Percentiles rank a stretch among this genome's conserved stretches.
These are phyloP conservation scores for Hecatera dysodea DNA, from an alignment of 2,888 invertebrate species.

Conservation along the genomic window DNA sequence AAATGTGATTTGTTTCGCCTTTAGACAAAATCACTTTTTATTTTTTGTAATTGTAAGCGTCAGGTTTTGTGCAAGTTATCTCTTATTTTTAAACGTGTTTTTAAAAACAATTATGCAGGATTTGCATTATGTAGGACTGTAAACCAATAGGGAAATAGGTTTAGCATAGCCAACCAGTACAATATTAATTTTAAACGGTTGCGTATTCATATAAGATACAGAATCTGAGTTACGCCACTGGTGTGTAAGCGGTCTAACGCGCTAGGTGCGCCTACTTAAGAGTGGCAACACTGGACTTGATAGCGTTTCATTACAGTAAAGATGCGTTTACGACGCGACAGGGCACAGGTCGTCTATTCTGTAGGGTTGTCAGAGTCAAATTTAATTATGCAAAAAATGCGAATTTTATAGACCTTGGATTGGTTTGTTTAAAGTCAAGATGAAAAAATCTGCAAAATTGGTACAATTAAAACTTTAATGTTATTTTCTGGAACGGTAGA, in stretches of 20 bases:
- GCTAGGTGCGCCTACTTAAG: constrained; percentile 59
- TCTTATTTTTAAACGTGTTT: not conserved
- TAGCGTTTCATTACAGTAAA: constrained; percentile 71
- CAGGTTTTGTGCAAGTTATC: no score
- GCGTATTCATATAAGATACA: constrained; percentile 44
- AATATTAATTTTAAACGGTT: constrained; percentile 46
- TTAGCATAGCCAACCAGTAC: constrained; percentile 12
- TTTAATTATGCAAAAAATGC: no score
- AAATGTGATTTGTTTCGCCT: no score
- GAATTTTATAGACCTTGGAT: no score
- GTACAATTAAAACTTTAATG: no score
- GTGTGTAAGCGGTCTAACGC: constrained; percentile 49
- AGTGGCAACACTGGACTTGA: constrained; percentile 67
- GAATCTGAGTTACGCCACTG: constrained; percentile 52
- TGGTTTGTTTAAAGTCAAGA: no score
- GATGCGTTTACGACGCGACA: constrained; percentile 67
- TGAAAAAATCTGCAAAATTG: no score
- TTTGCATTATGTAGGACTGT: no score
- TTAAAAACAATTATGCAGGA: not conserved
- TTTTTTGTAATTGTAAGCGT: no score
- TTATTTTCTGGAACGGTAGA: no score
- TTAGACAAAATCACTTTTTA: no score
- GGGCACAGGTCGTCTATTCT: constrained; percentile 48
- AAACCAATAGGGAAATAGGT: constrained; percentile 11
- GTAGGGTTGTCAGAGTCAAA: constrained; percentile 49